Conservation (phyloP, 2,797 vertebrate genomes). For the Mus minutoides region DNA sequence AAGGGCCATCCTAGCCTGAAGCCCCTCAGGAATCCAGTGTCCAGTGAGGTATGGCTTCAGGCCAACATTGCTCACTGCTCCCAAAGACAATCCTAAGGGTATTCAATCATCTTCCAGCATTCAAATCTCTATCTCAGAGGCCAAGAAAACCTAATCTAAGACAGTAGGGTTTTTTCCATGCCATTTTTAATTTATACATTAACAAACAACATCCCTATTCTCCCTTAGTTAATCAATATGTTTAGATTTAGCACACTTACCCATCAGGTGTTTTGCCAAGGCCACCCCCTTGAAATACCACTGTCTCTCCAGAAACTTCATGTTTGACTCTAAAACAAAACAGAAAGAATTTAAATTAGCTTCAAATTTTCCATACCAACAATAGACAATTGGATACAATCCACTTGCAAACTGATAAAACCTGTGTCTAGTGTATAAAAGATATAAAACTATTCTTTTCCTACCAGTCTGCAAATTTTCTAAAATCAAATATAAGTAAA, state of each 20-base stretch:
- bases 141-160: not conserved
- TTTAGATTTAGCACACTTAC: slow-evolving; percentile 85
- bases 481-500: slow-evolving; percentile 54
- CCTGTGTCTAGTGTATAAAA: not conserved
- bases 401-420: not conserved
- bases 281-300: slow-evolving; percentile 95
- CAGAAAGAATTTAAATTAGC: slow-evolving; percentile 49
- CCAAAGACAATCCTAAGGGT: not conserved
- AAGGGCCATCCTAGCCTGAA: not conserved
- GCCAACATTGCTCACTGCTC: not conserved
- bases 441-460: slow-evolving; percentile 13
- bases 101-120: not conserved
- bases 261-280: slow-evolving; percentile 98
- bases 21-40: not conserved
- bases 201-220: slow-evolving; percentile 1
- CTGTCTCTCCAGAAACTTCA: slow-evolving; percentile 94
- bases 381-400: slow-evolving; percentile 22
- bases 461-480: not conserved
- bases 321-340: slow-evolving; percentile 91
- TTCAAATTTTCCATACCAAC: slow-evolving; percentile 56
- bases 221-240: not conserved
- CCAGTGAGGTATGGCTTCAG: not conserved
- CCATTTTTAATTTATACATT: not conserved
- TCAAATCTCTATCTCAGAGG: slow-evolving; percentile 29
- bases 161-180: not conserved